Evolutionary conservation across 2,113 vertebrate species (phyloP), one percentile per base, ranked within the genome.

Genomic region (Corythornis madagascariensis): DNA sequence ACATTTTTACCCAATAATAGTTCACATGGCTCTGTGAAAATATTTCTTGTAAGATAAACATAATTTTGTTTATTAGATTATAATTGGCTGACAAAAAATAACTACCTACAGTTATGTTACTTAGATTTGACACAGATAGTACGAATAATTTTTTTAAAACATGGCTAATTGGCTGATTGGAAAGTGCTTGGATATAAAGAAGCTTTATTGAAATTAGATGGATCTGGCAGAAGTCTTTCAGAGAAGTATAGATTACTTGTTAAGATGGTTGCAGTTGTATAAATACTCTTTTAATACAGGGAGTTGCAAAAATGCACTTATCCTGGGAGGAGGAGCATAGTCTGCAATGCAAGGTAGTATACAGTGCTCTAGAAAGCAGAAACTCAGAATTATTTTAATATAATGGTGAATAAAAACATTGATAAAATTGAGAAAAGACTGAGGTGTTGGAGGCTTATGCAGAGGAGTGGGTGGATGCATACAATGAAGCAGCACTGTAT

Each of bases 21-120:
- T 7, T 80, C 45, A 56, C 0, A 2, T 38, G 65, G 16, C 16
- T 70, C 70, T 70, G 17, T 57, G 64, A 59, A 92, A 81, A 64
- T 1, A 1, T 1, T 22, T 60, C 17, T 56, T 76, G 48, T 0
- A 2, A 83, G 28, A 31, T 16, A 48, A 80, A 56, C 1, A 6
- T 38, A 10, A 67, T 50, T 77, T 48, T 50, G 11, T 85, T 67
- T 79, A 10, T 86, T 70, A 25, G 29, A 24, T 52, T 48, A 69
- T 17, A 17, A 22, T 43, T 31, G 40, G 4, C 35, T 79, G 50
- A 83, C 28, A 61, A 88, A 88, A 88, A 83, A 57, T 8, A 33
- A 8, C 7, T 67, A 20, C 4, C 18, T 40, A 4, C 6, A 20
- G 11, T 76, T 56, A 21, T 24, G 40, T 59, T 42, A 33, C 13